Percentiles rank a stretch among this genome's conserved stretches.
Evolutionary conservation across 92 coral and sea anemone genomes (phyloP).

Genomic region (Porites evermanni): DNA sequence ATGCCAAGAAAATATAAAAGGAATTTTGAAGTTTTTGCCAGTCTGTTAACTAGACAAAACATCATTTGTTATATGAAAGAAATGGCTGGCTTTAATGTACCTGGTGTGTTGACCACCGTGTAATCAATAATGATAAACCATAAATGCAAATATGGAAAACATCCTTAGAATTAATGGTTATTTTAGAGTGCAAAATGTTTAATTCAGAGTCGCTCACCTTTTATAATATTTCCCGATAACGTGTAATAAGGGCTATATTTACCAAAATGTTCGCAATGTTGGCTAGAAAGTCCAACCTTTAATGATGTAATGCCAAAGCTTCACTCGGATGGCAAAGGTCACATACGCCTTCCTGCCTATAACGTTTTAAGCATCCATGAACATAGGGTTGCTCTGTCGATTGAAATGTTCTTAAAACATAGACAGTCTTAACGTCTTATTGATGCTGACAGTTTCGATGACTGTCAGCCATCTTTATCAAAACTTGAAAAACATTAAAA

Average conservation of each 20-base stretch:
- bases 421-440: too few species aligned
- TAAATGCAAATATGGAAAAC: too few species aligned
- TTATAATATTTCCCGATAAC: not conserved
- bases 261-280: conserved; percentile 25
- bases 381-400: too few species aligned
- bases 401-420: too few species aligned
- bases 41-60: not conserved
- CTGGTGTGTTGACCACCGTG: conserved; percentile 3
- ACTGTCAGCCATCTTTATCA: too few species aligned
- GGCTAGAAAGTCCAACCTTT: not conserved
- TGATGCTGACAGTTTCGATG: too few species aligned
- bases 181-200: not conserved
- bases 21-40: not conserved
- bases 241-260: not conserved
- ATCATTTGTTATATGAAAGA: not conserved
- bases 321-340: conserved; percentile 22
- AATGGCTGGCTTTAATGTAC: not conserved
- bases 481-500: too few species aligned
- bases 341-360: not conserved
- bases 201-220: not conserved
- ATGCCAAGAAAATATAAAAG: not conserved
- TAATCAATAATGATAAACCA: conserved; percentile 5
- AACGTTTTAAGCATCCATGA: conserved; percentile 4
- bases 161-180: not conserved
- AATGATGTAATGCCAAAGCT: conserved; percentile 33